Base-by-base conservation (phyloP, 2,113 vertebrate genomes). In the Dissostichus mawsoni region DNA sequence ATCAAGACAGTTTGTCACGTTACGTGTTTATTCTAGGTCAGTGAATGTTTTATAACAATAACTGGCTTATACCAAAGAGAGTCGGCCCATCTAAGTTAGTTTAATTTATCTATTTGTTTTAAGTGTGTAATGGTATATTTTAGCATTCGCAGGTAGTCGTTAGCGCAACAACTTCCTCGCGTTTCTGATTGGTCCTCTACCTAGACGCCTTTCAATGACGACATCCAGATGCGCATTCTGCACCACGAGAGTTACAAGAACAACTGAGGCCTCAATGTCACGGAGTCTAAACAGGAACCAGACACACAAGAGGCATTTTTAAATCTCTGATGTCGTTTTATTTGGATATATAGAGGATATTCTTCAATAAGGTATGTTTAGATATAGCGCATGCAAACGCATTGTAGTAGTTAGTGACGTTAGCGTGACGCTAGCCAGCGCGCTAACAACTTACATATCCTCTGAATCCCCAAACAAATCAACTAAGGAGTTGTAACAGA, bases 201-300 rank as follows among this genome's bases (percentile, higher is more conserved):
- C 5, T 8, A 1, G 86, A 84, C 76, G 62, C 71, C 0, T 16
- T 4, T 45, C 1, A 9, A 50, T 91, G 80, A 92, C 87, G 86
- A 50, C 61, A 69, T 0, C 56, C 8, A 23, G 0, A 57, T 18
- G 87, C 81, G 85, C 16, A 68, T 13, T 1, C 36, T 41, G 36
- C 57, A 14, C 51, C 81, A 87, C 79, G 83, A 85, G 82, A 51
- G 25, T 68, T 52, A 44, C 67, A 18, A 72, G 85, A 88, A 78
- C 64, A 80, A 33, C 5, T 9, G 2, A 1, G 7, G 0, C 12
- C 33, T 92, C 92, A 94, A 94, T 92, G 92, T 93, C 93, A 94
- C 51, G 1, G 53, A 59, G 55, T 11, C 66, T 64, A 73, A 68
- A 0, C 14, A 8, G 8, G 8, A 0, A 74, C 11, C 11, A 25